Conservation (phyloP, 2,113 vertebrate genomes). For the Meriones unguiculatus region DNA sequence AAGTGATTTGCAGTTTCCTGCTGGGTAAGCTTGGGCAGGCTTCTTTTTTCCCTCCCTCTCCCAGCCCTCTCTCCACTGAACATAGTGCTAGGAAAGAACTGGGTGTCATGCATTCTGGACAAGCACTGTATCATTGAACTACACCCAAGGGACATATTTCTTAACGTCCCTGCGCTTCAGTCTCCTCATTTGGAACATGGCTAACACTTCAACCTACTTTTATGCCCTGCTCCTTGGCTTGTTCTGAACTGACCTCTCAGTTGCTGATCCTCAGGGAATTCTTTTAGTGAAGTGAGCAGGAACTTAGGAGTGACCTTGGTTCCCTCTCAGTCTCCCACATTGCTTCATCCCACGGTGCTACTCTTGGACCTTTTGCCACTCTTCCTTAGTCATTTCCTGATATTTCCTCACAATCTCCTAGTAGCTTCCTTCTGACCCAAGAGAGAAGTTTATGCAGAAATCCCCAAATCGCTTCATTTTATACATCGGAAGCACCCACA, state of each 20-base stretch:
- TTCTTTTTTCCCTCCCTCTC: too few species aligned
- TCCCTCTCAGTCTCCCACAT: not conserved
- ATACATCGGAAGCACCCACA: not conserved
- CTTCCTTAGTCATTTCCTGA: not conserved
- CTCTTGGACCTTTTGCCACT: not conserved
- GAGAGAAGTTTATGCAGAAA: not conserved
- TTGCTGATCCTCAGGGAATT: not conserved
- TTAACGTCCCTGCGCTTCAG: not conserved
- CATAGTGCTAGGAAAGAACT: not conserved
- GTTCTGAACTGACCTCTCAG: not conserved
- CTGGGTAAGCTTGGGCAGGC: not conserved
- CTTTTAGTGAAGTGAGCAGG: not conserved
- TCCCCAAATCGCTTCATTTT: not conserved
- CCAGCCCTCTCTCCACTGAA: too few species aligned
- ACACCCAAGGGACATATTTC: not conserved
- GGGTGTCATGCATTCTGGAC: too few species aligned
- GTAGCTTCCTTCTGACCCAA: not conserved
- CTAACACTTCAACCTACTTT: not conserved
- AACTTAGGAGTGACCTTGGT: too few species aligned
- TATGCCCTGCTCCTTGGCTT: not conserved
- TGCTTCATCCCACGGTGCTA: not conserved
- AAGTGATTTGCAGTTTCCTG: not conserved
- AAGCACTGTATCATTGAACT: too few species aligned
- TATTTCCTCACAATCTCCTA: not conserved
- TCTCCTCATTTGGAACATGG: not conserved